phyloP scores from a whole-genome alignment of 2,797 vertebrate species.

The Bufotes viridis region DNA sequence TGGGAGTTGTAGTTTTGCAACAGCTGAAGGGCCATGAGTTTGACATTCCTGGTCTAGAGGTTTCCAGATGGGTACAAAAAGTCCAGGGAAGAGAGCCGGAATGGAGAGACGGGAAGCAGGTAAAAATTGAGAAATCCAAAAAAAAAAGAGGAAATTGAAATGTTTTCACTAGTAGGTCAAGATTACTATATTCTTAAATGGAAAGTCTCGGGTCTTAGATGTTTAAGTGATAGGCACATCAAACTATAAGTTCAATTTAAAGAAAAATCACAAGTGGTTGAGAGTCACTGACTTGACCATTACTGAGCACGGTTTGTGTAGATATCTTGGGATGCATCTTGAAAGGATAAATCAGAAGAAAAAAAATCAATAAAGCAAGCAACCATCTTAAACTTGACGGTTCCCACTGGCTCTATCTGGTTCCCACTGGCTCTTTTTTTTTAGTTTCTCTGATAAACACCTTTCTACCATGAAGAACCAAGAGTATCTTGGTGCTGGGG shows the following conservation, averaged over 20 bases:
- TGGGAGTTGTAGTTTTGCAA: no score
- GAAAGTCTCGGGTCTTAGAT: not conserved
- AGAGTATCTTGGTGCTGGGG: not conserved
- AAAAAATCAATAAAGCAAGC: not conserved
- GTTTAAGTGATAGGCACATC: not conserved
- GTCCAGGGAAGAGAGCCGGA: no score
- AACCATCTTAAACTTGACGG: constrained; percentile 13
- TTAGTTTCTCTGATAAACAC: not conserved
- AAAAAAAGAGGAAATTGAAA: no score
- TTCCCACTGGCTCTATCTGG: constrained; percentile 19
- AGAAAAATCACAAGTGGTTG: not conserved
- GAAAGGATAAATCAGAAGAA: not conserved
- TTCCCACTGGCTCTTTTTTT: not conserved
- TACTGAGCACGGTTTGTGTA: not conserved
- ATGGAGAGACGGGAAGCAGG: no score
- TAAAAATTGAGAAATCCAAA: no score
- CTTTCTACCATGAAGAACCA: not conserved
- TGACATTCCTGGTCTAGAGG: no score
- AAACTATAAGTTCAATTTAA: not conserved
- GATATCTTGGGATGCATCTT: constrained; percentile 4
- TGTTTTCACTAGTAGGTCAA: no score
- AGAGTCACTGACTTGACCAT: constrained; percentile 17
- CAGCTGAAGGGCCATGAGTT: no score
- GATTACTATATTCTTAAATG: not conserved
- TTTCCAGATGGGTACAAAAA: no score